Evolutionary conservation across 2,113 vertebrate genomes (phyloP).

Genomic region (Pseudolaguvia tuberculata): DNA sequence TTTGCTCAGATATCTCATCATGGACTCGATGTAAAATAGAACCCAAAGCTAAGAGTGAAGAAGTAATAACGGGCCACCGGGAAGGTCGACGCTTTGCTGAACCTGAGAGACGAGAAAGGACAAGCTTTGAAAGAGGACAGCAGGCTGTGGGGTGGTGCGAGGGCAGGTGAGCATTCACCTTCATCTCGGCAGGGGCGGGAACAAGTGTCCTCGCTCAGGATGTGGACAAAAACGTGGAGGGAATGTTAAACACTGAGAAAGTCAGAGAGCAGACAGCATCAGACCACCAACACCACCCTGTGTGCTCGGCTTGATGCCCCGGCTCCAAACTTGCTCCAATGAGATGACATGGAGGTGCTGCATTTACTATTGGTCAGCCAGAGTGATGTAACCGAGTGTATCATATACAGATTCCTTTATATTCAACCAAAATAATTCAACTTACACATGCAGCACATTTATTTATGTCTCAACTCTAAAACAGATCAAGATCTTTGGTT

Average conservation of each 20-base stretch:
- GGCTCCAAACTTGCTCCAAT: conserved; percentile 23
- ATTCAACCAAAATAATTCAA: too few relatives aligned
- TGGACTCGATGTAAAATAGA: conserved; percentile 27
- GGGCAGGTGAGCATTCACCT: conserved; percentile 49
- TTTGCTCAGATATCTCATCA: conserved; percentile 27
- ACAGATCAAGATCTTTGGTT: neutral
- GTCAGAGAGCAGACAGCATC: conserved; percentile 26
- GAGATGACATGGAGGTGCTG: conserved; percentile 19
- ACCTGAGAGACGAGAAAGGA: conserved; percentile 38
- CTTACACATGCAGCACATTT: neutral
- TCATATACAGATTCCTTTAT: neutral
- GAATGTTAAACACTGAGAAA: conserved; percentile 45
- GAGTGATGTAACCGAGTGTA: neutral
- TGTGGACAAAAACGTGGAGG: conserved; percentile 35
- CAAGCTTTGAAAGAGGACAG: conserved; percentile 23
- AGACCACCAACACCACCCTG: conserved; percentile 17
- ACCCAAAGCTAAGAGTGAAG: conserved; percentile 29
- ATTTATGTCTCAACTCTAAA: neutral
- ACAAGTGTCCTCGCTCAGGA: conserved; percentile 34
- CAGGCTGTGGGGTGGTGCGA: conserved; percentile 24
- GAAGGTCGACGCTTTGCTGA: conserved; percentile 47
- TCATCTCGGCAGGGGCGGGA: conserved; percentile 43
- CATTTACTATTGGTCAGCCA: neutral
- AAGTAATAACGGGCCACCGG: conserved; percentile 39
- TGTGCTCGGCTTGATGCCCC: conserved; percentile 30